Percentiles rank a stretch among this genome's conserved stretches.
Evolutionary conservation across 1,140 invertebrate species (phyloP).

Genomic region (Drosophila tani): DNA sequence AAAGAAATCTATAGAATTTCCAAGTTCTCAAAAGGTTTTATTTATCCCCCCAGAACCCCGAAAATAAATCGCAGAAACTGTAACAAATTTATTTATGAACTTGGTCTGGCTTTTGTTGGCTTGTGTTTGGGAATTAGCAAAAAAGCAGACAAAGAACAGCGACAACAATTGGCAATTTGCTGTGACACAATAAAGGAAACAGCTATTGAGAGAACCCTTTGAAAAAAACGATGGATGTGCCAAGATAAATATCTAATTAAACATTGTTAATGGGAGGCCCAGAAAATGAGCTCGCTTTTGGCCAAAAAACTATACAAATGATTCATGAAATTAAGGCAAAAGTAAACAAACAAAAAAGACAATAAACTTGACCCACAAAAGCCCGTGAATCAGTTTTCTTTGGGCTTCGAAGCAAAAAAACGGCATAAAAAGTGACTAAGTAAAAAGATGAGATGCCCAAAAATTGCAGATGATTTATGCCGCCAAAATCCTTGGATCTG

Average conservation of each 20-base stretch:
- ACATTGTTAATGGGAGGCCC: slow-evolving; percentile 24
- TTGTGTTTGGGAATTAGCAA: slow-evolving; percentile 29
- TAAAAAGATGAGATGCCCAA: slow-evolving; percentile 19
- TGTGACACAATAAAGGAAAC: slow-evolving; percentile 50
- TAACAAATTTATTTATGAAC: slow-evolving; percentile 72
- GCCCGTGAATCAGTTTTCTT: slow-evolving; percentile 42
- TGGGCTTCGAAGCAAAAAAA: not conserved
- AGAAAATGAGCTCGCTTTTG: slow-evolving; percentile 13
- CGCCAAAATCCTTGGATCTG: slow-evolving; percentile 16
- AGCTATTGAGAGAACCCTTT: slow-evolving; percentile 31
- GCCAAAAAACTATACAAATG: slow-evolving; percentile 18
- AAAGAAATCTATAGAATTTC: slow-evolving; percentile 49
- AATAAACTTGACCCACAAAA: slow-evolving; percentile 51
- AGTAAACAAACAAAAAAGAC: slow-evolving; percentile 21
- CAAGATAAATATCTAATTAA: slow-evolving; percentile 53
- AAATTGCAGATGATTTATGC: slow-evolving; percentile 35
- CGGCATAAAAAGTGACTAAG: slow-evolving; percentile 27
- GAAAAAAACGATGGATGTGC: slow-evolving; percentile 16
- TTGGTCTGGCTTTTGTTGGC: slow-evolving; percentile 27
- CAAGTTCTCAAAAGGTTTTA: slow-evolving; percentile 38
- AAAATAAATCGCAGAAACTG: slow-evolving; percentile 38
- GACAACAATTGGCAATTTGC: slow-evolving; percentile 71
- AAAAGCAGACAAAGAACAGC: slow-evolving; percentile 4
- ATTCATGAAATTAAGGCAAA: slow-evolving; percentile 26
- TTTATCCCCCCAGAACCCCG: slow-evolving; percentile 18